Base-by-base conservation (phyloP, 2,113 vertebrate species). In the Toxotes chatareus region DNA sequence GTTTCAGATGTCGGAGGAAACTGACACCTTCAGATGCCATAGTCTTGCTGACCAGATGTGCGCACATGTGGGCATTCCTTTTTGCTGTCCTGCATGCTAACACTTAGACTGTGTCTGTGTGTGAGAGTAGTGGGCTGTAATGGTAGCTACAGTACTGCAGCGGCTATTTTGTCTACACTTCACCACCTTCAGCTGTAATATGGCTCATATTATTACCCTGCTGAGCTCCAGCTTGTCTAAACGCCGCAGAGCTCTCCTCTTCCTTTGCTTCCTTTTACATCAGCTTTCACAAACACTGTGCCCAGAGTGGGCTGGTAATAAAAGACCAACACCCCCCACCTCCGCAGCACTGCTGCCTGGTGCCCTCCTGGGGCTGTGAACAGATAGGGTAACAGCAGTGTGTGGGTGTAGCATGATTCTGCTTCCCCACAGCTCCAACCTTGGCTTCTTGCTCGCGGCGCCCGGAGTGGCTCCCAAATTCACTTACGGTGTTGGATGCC, bases 91-190 rank as follows among this genome's bases (percentile, higher is more conserved):
- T 84, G 82, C 47, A 63, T 59, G 80, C 27, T 27, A 27, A 27
- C 63, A 23, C 27, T 79, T 42, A 31, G 64, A 44, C 57, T 8
- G 64, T 42, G 46, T 23, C 69, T 55, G 59, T 80, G 62, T 59
- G 62, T 65, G 49, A 64, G 34, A 32, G 13, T 19, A 36, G 53
- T 57, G 66, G 38, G 47, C 40, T 85, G 71, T 68, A 71, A 76
- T 71, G 56, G 61, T 70, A 81, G 68, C 83, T 80, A 67, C 76
- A 76, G 84, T 66, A 56, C 57, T 60, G 47, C 23, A 53, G 6
- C 23, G 17, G 32, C 63, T 91, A 74, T 92, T 92, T 93, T 80
- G 91, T 90, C 91, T 91, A 84, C 83, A 55, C 60, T 76, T 80
- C 76, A 44, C 55, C 81, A 84, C 74, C 76, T 83, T 70, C 60